Evolutionary conservation across 2,888 invertebrate species (phyloP).

Genomic region (Saturnia pavonia): DNA sequence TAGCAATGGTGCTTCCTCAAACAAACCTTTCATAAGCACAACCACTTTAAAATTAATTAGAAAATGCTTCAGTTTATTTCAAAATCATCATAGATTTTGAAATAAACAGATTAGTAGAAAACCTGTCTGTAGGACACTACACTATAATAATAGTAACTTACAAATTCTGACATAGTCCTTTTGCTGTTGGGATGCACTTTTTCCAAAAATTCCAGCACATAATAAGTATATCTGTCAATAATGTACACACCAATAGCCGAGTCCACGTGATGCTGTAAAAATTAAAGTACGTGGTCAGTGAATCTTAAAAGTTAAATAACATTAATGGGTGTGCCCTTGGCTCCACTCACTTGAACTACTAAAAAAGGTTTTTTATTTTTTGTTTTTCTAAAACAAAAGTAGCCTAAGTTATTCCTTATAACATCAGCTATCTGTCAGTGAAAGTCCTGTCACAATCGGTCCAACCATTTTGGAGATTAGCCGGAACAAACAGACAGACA

Average conservation of each 20-base stretch:
- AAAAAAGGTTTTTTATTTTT: too few relatives aligned
- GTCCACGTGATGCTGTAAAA: constrained; percentile 96
- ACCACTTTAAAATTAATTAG: not conserved
- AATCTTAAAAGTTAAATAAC: not conserved
- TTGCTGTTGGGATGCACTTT: constrained; percentile 93
- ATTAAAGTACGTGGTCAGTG: not conserved
- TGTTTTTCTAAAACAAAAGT: too few relatives aligned
- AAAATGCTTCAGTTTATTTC: not conserved
- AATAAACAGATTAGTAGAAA: not conserved
- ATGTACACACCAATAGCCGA: constrained; percentile 99
- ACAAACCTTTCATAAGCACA: too few relatives aligned
- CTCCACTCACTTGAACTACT: too few relatives aligned
- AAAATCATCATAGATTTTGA: not conserved
- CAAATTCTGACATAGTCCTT: constrained; percentile 96
- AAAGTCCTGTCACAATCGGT: too few relatives aligned
- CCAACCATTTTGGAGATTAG: too few relatives aligned
- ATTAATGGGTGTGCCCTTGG: too few relatives aligned
- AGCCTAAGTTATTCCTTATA: too few relatives aligned
- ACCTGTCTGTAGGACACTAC: not conserved
- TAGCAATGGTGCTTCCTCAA: too few relatives aligned
- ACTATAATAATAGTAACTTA: constrained; percentile 77
- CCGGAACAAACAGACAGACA: too few relatives aligned
- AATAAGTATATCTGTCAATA: constrained; percentile 99
- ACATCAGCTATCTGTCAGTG: too few relatives aligned
- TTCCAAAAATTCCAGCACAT: constrained; percentile 97